Evolutionary conservation across 2,113 vertebrate genomes (phyloP), one percentile per base, ranked within the genome.

Genomic region (Hypocryptadius cinnamomeus): DNA sequence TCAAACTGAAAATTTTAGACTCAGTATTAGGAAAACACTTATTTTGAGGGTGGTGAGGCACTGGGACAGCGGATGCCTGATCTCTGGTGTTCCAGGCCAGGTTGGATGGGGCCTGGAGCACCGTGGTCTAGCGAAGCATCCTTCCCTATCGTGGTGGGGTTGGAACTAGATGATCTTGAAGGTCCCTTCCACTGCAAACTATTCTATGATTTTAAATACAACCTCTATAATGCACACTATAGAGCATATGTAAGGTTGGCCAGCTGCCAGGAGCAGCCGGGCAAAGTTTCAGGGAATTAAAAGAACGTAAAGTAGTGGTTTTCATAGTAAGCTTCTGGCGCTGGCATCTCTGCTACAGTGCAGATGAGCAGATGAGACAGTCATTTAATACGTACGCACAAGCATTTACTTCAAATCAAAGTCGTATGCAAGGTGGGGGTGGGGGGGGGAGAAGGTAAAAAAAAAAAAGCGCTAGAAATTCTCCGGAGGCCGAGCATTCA

Each of bases 151-250:
- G 3, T 3, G 11, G 47, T 5, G 24, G 13, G 10, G 9, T 0
- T 54, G 25, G 24, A 47, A 27, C 2, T 2, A 31, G 2, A 23
- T 5, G 11, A 31, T 22, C 24, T 68, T 13, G 15, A 69, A 47
- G 25, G 5, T 33, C 31, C 18, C 18, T 48, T 48, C 22, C 5
- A 23, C 13, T 15, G 10, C 18, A 28, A 42, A 42, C 7, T 3
- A 47, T 8, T 27, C 47, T 8, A 8, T 9, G 21, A 19, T 14
- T 63, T 56, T 11, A 63, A 3, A 54, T 5, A 59, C 9, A 64
- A 35, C 3, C 28, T 23, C 19, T 27, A 4, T 3, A 37, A 77
- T 1, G 48, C n/a, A 53, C 9, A 6, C 13, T 4, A 3, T 0
- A 50, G 23, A 42, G 3, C 8, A 33, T 11, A 21, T 13, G 0